Conservation (phyloP, 2,113 vertebrate species). For the Oryzias curvinotus region DNA sequence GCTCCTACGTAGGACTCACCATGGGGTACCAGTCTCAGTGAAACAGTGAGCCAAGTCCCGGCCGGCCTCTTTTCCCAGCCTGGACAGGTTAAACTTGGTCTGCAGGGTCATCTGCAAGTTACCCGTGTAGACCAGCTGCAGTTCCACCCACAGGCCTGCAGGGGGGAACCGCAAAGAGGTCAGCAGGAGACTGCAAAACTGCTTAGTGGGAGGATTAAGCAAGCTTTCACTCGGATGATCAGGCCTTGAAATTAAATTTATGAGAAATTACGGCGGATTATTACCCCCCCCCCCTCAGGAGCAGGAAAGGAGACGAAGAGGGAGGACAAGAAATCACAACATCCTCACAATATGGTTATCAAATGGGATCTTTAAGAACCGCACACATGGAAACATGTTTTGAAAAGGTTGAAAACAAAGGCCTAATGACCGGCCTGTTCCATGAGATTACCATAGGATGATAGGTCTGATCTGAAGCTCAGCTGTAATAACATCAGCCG, state of each 20-base stretch:
- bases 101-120: slow-evolving; percentile 88
- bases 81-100: slow-evolving; percentile 89
- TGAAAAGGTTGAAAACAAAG: slow-evolving; percentile 3
- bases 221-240: slow-evolving; percentile 45
- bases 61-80: slow-evolving; percentile 82
- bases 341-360: slow-evolving; percentile 12
- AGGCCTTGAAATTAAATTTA: slow-evolving; percentile 47
- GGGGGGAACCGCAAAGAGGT: slow-evolving; percentile 20
- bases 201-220: slow-evolving; percentile 52
- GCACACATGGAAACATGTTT: slow-evolving; percentile 20
- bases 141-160: slow-evolving; percentile 87
- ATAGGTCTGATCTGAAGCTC: slow-evolving; percentile 46
- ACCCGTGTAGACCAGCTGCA: slow-evolving; percentile 85
- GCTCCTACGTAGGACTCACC: slow-evolving; percentile 61
- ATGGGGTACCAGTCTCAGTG: slow-evolving; percentile 54
- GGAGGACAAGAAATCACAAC: slow-evolving; percentile 16
- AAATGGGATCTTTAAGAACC: slow-evolving; percentile 29
- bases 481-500: slow-evolving; percentile 23
- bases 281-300: slow-evolving; percentile 8
- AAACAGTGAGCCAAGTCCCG: slow-evolving; percentile 57
- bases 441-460: slow-evolving; percentile 51
- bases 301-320: slow-evolving; percentile 24
- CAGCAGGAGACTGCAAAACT: slow-evolving; percentile 10
- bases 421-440: slow-evolving; percentile 18
- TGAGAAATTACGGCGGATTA: slow-evolving; percentile 47